phyloP scores from a whole-genome alignment of 2,888 invertebrate species.

The Patella ulyssiponensis region DNA sequence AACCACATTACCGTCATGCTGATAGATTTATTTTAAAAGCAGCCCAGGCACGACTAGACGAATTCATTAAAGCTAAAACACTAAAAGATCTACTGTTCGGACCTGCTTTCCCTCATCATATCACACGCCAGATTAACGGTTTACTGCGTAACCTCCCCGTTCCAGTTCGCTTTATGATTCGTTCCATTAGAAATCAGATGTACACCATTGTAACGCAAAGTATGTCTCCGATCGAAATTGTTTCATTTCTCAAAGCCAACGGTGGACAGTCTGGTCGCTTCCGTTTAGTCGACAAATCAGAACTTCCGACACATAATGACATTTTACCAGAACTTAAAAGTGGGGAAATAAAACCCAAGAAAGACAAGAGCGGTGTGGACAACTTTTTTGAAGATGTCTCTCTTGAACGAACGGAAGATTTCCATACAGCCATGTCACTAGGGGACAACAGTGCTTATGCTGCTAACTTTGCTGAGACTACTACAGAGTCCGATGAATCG shows the following conservation, averaged over 20 bases:
- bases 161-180: neutral
- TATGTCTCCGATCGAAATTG: neutral
- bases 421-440: neutral
- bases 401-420: neutral
- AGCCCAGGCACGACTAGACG: conserved; percentile 38
- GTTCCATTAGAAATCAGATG: neutral
- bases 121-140: neutral
- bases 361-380: neutral
- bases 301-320: neutral
- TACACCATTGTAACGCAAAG: conserved; percentile 1
- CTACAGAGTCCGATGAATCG: neutral
- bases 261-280: neutral
- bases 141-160: neutral
- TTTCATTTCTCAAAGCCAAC: neutral
- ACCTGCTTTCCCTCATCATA: conserved; percentile 36
- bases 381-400: neutral
- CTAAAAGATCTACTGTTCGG: conserved; percentile 51
- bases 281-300: neutral
- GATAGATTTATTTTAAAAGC: conserved; percentile 14
- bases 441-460: neutral
- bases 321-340: neutral
- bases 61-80: conserved; percentile 32
- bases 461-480: neutral
- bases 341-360: neutral
- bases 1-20: conserved; percentile 11